Base-by-base conservation (phyloP, 2,888 invertebrate species). In the Lycocerus yunnanus region DNA sequence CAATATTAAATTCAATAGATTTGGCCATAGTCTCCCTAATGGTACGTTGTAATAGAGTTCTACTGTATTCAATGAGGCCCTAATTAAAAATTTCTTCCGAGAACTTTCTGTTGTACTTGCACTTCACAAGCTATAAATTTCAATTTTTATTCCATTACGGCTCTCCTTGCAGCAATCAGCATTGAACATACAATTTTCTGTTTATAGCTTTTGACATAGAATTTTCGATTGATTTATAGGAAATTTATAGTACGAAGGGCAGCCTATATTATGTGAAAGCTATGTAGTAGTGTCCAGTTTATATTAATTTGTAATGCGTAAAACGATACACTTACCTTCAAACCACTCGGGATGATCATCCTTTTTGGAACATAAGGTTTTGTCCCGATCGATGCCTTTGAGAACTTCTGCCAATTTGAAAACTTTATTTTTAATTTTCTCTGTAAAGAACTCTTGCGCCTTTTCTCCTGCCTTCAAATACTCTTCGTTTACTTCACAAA, bases 301-400 rank as follows among this genome's bases (percentile, higher is more conserved):
- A 43, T n/a, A 6, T n/a, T 43, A 6, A 43, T 43, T n/a, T 43
- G 43, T 43, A n/a, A 43, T 43, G 43, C 43, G 43, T 43, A 43
- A 43, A n/a, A 43, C 43, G n/a, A n/a, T n/a, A n/a, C n/a, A n/a
- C n/a, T n/a, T n/a, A n/a, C n/a, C 94, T 88, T 90, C 89, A 87
- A 96, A 96, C 96, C 96, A 96, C 76, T 91, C 92, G 0, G 93
- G 91, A 86, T 96, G 93, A 76, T 93, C 92, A 10, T 89, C 88
- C 77, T 90, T 89, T 61, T 89, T 89, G 82, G 92, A 93, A 20
- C 91, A 88, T 68, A 84, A 74, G 0, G 89, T 88, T 80, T 92
- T 92, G 15, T 89, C 88, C 5, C 90, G 88, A 82, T 93, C 90
- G 65, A 87, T 83, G 27, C 85, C 85, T 71, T 86, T 84, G 58